Evolutionary conservation across 2,113 vertebrate genomes (phyloP).

Genomic region (Eclectus roratus): DNA sequence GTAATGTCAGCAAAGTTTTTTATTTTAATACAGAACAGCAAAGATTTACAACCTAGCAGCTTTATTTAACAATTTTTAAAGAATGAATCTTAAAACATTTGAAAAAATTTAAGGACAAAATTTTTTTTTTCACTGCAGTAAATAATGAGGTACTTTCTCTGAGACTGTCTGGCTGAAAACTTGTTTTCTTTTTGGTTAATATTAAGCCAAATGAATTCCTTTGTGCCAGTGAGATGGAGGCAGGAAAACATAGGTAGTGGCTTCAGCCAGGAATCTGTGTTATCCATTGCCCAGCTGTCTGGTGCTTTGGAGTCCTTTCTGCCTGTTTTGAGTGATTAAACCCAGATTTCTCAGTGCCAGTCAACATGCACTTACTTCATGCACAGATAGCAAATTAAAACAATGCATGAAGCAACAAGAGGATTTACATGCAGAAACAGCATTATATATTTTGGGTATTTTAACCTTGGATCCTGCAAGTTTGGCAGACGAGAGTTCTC

Average conservation of each 20-base stretch:
- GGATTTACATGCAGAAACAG: rapidly evolving
- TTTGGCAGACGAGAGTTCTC: not conserved
- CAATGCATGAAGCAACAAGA: not conserved
- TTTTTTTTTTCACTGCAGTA: not conserved
- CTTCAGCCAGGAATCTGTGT: slow-evolving; percentile 3
- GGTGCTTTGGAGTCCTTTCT: not conserved
- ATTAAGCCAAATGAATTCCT: not conserved
- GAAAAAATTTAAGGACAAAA: not conserved
- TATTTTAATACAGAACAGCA: not conserved
- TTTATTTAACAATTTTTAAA: not conserved
- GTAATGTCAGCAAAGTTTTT: not conserved
- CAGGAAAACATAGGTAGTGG: not conserved
- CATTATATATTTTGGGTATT: not conserved
- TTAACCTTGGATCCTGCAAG: not conserved
- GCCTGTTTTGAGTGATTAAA: not conserved
- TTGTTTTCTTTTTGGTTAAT: not conserved
- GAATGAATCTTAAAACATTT: not conserved
- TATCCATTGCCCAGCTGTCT: not conserved
- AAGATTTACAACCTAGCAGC: not conserved
- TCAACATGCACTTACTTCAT: not conserved
- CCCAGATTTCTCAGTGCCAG: not conserved
- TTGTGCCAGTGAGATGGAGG: not conserved
- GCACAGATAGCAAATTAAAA: not conserved
- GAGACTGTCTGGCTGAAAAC: not conserved
- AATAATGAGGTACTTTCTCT: not conserved